Evolutionary conservation across 2,113 vertebrate genomes (phyloP).

Genomic region (Takifugu flavidus): DNA sequence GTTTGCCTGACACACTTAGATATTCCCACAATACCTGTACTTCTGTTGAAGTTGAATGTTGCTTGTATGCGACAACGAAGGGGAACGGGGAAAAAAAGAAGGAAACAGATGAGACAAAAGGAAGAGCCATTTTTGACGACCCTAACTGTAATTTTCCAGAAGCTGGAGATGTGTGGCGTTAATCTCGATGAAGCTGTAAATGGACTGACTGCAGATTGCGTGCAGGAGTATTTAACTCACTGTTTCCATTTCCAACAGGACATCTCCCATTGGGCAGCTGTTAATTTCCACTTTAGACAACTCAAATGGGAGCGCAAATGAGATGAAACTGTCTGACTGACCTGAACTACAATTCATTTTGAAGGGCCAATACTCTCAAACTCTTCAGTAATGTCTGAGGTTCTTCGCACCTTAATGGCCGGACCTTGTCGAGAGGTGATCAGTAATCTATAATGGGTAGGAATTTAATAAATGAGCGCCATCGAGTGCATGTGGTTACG

Average conservation of each 20-base stretch:
- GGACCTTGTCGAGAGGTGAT: conserved; percentile 18
- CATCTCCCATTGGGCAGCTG: conserved; percentile 11
- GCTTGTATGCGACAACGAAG: no score
- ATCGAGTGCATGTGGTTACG: conserved; percentile 8
- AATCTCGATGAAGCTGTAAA: conserved; percentile 4
- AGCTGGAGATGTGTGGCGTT: not conserved
- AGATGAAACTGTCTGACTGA: conserved; percentile 34
- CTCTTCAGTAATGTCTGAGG: not conserved
- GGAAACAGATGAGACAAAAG: no score
- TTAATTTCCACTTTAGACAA: conserved; percentile 43
- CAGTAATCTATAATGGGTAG: conserved; percentile 38
- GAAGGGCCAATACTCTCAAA: conserved; percentile 22
- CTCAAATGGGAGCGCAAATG: conserved; percentile 36
- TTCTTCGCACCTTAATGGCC: not conserved
- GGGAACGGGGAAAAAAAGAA: no score
- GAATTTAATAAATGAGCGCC: conserved; percentile 25
- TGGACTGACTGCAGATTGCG: conserved; percentile 1
- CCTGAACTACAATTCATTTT: conserved; percentile 30
- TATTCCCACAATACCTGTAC: no score
- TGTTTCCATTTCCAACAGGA: not conserved
- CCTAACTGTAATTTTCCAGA: not conserved
- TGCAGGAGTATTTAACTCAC: not conserved
- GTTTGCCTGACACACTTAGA: no score
- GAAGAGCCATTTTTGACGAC: no score
- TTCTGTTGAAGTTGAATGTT: no score